phyloP scores from a whole-genome alignment of 2,113 vertebrate species.

The Acinonyx jubatus region DNA sequence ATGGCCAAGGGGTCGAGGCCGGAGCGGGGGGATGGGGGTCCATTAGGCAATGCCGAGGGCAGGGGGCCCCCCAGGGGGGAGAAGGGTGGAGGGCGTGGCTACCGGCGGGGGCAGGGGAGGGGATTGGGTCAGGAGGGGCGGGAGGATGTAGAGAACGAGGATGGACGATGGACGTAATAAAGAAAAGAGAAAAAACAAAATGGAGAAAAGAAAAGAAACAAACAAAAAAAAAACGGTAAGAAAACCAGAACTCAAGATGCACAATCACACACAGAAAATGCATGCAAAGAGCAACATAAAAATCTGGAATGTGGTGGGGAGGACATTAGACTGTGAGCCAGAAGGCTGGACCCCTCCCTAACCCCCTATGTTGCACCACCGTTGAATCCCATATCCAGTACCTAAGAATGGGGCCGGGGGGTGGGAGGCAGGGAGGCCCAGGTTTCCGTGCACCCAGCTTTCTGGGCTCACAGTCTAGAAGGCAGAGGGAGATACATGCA shows the following conservation, averaged over 20 bases:
- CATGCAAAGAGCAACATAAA: conserved; percentile 60
- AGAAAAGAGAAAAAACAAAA: conserved; percentile 77
- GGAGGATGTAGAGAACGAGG: not conserved
- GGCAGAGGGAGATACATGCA: not conserved
- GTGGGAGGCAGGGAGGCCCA: not conserved
- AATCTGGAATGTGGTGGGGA: not conserved
- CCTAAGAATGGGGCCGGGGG: not conserved
- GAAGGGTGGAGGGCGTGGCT: conserved; percentile 45
- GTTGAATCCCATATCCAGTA: not conserved
- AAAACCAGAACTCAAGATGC: conserved; percentile 68
- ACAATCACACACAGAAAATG: conserved; percentile 47
- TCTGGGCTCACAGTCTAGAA: conserved; percentile 53
- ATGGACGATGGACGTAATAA: conserved; percentile 44
- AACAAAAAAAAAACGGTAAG: conserved; percentile 66
- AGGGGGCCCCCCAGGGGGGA: conserved; percentile 64
- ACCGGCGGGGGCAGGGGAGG: conserved; percentile 79
- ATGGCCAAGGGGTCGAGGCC: conserved; percentile 94
- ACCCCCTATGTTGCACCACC: no score
- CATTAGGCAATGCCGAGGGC: conserved; percentile 87
- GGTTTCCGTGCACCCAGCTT: not conserved
- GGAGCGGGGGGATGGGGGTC: conserved; percentile 93
- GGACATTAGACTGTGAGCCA: not conserved
- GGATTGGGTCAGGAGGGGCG: not conserved
- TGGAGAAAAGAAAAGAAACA: conserved; percentile 46
- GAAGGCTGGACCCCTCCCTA: not conserved